These are phyloP conservation scores for Sebastes minor DNA, from an alignment of 2,797 vertebrate species.

Conservation along the genomic window DNA sequence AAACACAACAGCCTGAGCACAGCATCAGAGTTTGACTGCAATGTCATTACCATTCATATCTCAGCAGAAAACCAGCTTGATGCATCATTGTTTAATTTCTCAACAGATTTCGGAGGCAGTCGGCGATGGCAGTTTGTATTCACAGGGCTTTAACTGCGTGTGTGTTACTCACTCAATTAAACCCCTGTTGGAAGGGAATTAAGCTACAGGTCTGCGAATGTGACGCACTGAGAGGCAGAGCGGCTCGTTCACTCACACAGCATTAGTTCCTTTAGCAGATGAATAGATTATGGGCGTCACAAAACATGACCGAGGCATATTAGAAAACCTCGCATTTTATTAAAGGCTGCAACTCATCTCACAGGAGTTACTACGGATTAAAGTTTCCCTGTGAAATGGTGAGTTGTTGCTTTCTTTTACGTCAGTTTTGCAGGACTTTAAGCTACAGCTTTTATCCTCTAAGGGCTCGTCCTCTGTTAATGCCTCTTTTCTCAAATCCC, in stretches of 20 bases:
- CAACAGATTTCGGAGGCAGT: constrained; percentile 31
- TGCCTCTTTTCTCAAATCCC: constrained; percentile 54
- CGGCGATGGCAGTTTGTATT: constrained; percentile 36
- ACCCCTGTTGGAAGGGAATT: constrained; percentile 57
- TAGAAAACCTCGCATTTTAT: neutral
- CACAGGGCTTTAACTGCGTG: constrained; percentile 45
- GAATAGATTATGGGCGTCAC: constrained; percentile 45
- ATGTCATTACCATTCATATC: neutral
- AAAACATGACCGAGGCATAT: constrained; percentile 13
- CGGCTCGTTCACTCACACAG: constrained; percentile 9
- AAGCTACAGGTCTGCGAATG: constrained; percentile 58
- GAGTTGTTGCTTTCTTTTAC: neutral
- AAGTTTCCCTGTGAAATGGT: neutral
- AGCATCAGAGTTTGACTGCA: neutral
- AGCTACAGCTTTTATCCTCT: constrained; percentile 18
- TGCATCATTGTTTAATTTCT: constrained; percentile 48
- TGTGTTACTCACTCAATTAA: constrained; percentile 68
- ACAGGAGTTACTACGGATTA: neutral
- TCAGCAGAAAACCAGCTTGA: constrained; percentile 20
- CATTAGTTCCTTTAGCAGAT: constrained; percentile 35
- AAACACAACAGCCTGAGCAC: neutral
- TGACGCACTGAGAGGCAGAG: constrained; percentile 52
- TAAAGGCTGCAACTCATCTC: neutral
- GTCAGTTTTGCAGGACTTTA: neutral
- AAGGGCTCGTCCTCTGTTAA: constrained; percentile 30